A percentile compares a stretch with the other conserved stretches of the same genome.
These are phyloP conservation scores for Stenotaenia linearis DNA, from an alignment of 2,888 invertebrate genomes.

Conservation along the genomic window DNA sequence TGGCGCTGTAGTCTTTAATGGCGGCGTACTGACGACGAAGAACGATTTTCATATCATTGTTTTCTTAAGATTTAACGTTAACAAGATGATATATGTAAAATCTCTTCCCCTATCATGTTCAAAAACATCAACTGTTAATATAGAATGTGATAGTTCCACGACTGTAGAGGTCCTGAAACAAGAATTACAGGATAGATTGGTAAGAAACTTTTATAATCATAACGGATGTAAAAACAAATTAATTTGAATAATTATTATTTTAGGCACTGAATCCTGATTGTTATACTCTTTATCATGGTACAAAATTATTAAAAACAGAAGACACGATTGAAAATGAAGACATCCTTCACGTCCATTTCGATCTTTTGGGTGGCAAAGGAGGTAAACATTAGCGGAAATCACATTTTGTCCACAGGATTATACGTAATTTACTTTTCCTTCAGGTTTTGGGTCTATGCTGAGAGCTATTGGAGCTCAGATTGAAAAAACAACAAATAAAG, in stretches of 20 bases:
- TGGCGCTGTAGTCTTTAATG: neutral
- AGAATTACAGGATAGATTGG: neutral
- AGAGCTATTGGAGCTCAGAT: conserved; percentile 97
- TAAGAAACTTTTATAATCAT: neutral
- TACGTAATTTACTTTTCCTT: neutral
- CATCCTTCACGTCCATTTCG: conserved; percentile 51
- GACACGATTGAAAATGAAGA: conserved; percentile 46
- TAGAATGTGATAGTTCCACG: neutral
- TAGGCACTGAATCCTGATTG: conserved; percentile 42
- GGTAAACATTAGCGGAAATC: conserved; percentile 52
- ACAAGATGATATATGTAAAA: neutral
- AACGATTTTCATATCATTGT: neutral
- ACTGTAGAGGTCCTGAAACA: neutral
- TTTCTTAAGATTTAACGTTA: neutral
- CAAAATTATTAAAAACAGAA: conserved; percentile 49
- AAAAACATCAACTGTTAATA: neutral
- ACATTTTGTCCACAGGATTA: too few species aligned
- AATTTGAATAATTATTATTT: neutral
- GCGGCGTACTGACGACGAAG: neutral
- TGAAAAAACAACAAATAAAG: conserved; percentile 90
- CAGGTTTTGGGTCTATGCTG: conserved; percentile 91
- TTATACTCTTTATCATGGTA: conserved; percentile 56
- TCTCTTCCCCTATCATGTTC: neutral
- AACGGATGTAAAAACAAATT: neutral
- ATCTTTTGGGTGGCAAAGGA: conserved; percentile 78